These are phyloP conservation scores for Halesus radiatus DNA, from an alignment of 1,140 invertebrate genomes.

Conservation along the genomic window DNA sequence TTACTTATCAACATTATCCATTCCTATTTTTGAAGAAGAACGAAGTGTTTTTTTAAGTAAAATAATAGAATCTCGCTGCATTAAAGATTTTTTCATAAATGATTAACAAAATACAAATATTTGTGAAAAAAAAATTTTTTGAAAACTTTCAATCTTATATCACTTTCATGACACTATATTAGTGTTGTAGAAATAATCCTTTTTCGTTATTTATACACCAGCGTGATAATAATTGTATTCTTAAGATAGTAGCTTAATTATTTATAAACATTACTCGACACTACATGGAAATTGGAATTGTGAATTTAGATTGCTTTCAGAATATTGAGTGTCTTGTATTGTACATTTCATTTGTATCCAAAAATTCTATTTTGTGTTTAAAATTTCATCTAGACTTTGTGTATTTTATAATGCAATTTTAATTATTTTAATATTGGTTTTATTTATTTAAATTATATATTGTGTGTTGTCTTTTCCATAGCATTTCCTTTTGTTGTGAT, in stretches of 20 bases:
- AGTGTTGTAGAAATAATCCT: constrained; percentile 42
- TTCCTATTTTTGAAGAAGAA: constrained; percentile 28
- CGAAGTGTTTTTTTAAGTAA: background rate
- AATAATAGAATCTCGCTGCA: constrained; percentile 42
- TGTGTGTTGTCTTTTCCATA: constrained; percentile 36
- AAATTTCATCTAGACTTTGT: constrained; percentile 13
- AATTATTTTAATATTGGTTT: constrained; percentile 36
- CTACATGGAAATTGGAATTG: constrained; percentile 19
- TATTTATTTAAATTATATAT: constrained; percentile 42
- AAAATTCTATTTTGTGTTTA: background rate
- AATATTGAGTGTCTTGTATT: constrained; percentile 14
- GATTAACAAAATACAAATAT: constrained; percentile 2
- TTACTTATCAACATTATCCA: constrained; percentile 27
- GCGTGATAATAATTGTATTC: constrained; percentile 34
- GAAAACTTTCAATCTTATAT: constrained; percentile 37
- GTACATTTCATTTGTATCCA: constrained; percentile 21
- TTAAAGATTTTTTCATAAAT: constrained; percentile 21
- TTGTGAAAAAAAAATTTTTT: constrained; percentile 27
- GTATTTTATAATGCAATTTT: constrained; percentile 18
- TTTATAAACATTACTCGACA: constrained; percentile 38
- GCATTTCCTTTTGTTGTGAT: constrained; percentile 44
- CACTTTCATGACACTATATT: constrained; percentile 47
- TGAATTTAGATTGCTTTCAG: constrained; percentile 17
- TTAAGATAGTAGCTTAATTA: constrained; percentile 32
- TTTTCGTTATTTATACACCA: constrained; percentile 39